A percentile compares a stretch with the other conserved stretches of the same genome.
These are phyloP conservation scores for Agonopterix heracliana DNA, from an alignment of 2,888 invertebrate species.

Conservation along the genomic window DNA sequence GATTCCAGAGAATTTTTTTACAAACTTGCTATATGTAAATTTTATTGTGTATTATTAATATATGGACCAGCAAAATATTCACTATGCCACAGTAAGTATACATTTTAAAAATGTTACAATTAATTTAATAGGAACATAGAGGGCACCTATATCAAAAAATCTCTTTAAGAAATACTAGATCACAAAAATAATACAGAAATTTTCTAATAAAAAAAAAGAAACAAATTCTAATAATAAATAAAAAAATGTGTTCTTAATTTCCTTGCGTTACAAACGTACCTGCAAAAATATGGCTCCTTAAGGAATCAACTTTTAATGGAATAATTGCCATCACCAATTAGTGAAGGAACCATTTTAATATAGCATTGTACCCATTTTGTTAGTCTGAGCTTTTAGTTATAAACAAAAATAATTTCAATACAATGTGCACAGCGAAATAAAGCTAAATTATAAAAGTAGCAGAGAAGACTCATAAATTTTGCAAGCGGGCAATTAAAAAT, in stretches of 20 bases:
- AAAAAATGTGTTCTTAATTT: slow-evolving; percentile 49
- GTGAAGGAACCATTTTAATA: slow-evolving; percentile 8
- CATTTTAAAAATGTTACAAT: slow-evolving; percentile 13
- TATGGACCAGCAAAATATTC: background rate
- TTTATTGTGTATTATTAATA: slow-evolving; percentile 15
- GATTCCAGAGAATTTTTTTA: slow-evolving; percentile 42
- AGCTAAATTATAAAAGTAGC: slow-evolving; percentile 18
- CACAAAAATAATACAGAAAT: slow-evolving; percentile 38
- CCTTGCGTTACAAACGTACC: slow-evolving; percentile 62
- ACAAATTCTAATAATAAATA: slow-evolving; percentile 34
- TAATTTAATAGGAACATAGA: slow-evolving; percentile 52
- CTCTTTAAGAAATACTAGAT: slow-evolving; percentile 35
- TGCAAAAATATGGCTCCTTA: slow-evolving; percentile 52
- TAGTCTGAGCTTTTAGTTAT: slow-evolving; percentile 33
- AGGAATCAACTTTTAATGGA: slow-evolving; percentile 1
- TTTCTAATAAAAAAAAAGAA: slow-evolving; percentile 24
- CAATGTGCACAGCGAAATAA: slow-evolving; percentile 26
- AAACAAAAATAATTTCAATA: slow-evolving; percentile 21
- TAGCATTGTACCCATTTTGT: slow-evolving; percentile 22
- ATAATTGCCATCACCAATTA: slow-evolving; percentile 23
- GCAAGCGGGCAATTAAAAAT: background rate
- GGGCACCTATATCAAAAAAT: slow-evolving; percentile 41
- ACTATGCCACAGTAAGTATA: too few species aligned
- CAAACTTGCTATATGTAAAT: background rate
- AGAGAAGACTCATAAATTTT: slow-evolving; percentile 22